A percentile compares a stretch with the other conserved stretches of the same genome.
Conservation (phyloP, 2,797 vertebrate species). For the Melanotaenia parkinsoni region DNA sequence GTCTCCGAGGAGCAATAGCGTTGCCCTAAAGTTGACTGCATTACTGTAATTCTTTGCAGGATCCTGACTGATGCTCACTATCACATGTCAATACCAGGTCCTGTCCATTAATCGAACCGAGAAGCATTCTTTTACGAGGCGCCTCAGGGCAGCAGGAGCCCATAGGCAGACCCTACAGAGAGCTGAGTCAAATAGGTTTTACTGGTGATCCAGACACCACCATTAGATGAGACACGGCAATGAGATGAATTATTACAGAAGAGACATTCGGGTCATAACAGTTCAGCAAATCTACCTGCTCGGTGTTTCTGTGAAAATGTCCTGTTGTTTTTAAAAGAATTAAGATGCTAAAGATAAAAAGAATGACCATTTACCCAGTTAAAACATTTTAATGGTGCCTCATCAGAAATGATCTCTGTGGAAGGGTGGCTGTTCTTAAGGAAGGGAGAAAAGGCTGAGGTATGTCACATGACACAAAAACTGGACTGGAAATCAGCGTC, state of each 20-base stretch:
- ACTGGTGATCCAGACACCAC: background rate
- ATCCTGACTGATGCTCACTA: conserved; percentile 41
- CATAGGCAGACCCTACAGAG: conserved; percentile 20
- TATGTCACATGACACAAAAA: too few relatives aligned
- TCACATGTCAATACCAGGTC: conserved; percentile 54
- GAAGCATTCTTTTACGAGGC: conserved; percentile 48
- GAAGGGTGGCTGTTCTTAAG: too few relatives aligned
- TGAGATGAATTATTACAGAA: background rate
- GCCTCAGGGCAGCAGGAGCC: conserved; percentile 27
- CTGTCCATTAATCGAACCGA: conserved; percentile 49
- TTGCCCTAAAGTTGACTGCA: conserved; percentile 33
- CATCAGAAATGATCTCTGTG: too few relatives aligned
- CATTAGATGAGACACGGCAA: background rate
- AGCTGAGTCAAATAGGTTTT: conserved; percentile 29
- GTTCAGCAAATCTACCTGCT: background rate
- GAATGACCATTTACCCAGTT: too few relatives aligned
- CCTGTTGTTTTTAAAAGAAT: too few relatives aligned
- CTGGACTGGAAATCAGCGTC: too few relatives aligned
- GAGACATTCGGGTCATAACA: background rate
- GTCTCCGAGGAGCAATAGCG: conserved; percentile 62
- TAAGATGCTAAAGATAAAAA: too few relatives aligned
- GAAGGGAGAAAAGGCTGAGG: too few relatives aligned
- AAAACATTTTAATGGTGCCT: too few relatives aligned
- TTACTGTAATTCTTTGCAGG: conserved; percentile 55
- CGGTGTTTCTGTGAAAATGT: background rate